Conservation (phyloP, 1,140 invertebrate species). For the Philopotamus ludificatus region DNA sequence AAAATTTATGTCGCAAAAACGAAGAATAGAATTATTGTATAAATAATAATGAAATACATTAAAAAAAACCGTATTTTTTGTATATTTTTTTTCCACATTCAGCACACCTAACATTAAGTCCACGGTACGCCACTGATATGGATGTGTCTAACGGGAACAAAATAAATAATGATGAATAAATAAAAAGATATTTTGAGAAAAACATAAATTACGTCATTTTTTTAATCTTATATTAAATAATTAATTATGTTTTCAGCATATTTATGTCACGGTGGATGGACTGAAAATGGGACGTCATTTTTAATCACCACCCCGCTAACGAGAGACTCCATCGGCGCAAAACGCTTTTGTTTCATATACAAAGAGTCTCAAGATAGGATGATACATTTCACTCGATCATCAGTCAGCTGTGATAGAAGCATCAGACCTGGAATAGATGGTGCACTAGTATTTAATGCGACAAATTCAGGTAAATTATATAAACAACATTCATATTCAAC, state of each 20-base stretch:
- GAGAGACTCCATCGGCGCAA: constrained; percentile 56
- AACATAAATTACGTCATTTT: too few species aligned
- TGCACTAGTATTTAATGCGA: constrained; percentile 55
- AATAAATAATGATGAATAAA: too few species aligned
- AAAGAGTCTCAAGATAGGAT: constrained; percentile 52
- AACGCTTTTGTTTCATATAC: constrained; percentile 64
- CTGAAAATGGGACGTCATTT: constrained; percentile 71
- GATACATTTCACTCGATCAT: constrained; percentile 57
- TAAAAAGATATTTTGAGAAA: too few species aligned
- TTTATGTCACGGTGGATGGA: constrained; percentile 78
- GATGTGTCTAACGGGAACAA: too few species aligned
- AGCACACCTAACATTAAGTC: too few species aligned
- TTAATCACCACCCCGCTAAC: constrained; percentile 71
- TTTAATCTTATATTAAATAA: neutral
- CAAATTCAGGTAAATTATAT: constrained; percentile 49
- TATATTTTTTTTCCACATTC: too few species aligned
- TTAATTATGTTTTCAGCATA: constrained; percentile 60
- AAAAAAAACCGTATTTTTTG: too few species aligned
- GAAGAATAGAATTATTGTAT: too few species aligned
- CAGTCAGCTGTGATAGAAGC: constrained; percentile 58
- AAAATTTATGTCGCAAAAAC: too few species aligned
- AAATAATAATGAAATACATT: too few species aligned
- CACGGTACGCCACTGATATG: too few species aligned
- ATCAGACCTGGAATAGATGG: constrained; percentile 50
- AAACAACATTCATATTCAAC: neutral